phyloP scores from a whole-genome alignment of 2,888 invertebrate species.

The Orthonevra nobilis region DNA sequence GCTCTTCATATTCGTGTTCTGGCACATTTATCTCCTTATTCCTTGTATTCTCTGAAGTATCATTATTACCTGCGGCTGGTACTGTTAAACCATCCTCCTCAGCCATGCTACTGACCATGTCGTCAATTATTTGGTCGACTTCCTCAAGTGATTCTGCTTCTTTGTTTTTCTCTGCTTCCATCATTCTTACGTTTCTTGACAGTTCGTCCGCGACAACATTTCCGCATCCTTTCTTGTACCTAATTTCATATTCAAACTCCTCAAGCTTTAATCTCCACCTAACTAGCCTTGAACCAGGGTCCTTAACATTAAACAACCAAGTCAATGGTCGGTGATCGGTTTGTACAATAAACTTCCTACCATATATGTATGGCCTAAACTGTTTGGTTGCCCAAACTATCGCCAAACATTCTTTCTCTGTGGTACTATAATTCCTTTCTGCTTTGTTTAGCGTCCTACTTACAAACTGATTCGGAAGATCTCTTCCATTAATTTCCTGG shows the following conservation, averaged over 20 bases:
- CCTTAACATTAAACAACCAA: constrained; percentile 76
- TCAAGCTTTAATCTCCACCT: neutral
- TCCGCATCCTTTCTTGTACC: neutral
- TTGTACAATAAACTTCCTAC: constrained; percentile 75
- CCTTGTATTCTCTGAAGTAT: neutral
- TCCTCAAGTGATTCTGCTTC: too few species aligned
- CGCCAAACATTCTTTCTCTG: constrained; percentile 49
- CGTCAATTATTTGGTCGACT: neutral
- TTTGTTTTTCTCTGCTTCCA: neutral
- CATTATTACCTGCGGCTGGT: neutral
- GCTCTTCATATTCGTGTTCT: too few species aligned
- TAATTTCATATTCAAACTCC: neutral
- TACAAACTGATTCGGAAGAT: neutral
- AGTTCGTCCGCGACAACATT: neutral
- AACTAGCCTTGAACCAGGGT: constrained; percentile 67
- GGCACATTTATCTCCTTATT: neutral
- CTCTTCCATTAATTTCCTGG: constrained; percentile 1
- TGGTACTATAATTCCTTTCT: neutral
- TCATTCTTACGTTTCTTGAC: constrained; percentile 1
- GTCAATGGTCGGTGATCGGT: constrained; percentile 77
- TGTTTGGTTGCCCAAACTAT: constrained; percentile 76
- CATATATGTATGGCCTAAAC: constrained; percentile 76
- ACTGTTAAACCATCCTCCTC: neutral
- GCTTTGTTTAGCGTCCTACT: neutral
- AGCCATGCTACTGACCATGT: neutral